Evolutionary conservation across 2,888 invertebrate species (phyloP), one percentile per base, ranked within the genome.

Genomic region (Erebia aethiops): DNA sequence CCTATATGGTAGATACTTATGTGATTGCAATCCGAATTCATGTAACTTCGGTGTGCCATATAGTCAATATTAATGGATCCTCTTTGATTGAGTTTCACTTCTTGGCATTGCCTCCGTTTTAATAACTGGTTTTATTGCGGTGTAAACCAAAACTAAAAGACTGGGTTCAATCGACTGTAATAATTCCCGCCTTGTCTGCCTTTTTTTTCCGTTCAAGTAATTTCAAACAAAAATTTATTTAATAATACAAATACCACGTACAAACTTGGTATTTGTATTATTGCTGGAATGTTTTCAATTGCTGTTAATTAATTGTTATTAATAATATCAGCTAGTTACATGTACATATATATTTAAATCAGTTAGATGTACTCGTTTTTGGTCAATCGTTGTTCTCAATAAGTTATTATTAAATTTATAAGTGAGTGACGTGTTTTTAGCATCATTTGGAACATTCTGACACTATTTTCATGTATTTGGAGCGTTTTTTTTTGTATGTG

Each of bases 51-150:
- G 35, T 35, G 35, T 35, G 35, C 35, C 35, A 35, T 35, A 7
- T 35, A 35, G 35, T 35, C 35, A 43, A 41, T 62, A 21, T 62
- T 64, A 60, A 63, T 63, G 54, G 61, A 61, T 65, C 43, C 56
- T 65, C 58, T 68, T 61, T 52, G 18, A 54, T 64, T 67, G 67
- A 51, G 16, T 69, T 70, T 70, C 46, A 67, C 21, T 66, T 70
- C 43, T 66, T 60, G 21, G 21, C 54, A 65, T 43, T 70, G 43
- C 52, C 46, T 13, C 56, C 46, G 46, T 13, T 46, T 16, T 26
- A 56, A 56, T 60, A 66, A 70, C 70, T 61, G 65, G 70, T 70
- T 70, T 64, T 54, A 43, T 65, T 52, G 54, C 1, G 41, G n/a
- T 57, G 43, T 9, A 21, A 5, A 11, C 11, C 52, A 64, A 54